These are phyloP conservation scores for Dasyprocta punctata DNA, from an alignment of 2,113 vertebrate genomes.

Conservation along the genomic window DNA sequence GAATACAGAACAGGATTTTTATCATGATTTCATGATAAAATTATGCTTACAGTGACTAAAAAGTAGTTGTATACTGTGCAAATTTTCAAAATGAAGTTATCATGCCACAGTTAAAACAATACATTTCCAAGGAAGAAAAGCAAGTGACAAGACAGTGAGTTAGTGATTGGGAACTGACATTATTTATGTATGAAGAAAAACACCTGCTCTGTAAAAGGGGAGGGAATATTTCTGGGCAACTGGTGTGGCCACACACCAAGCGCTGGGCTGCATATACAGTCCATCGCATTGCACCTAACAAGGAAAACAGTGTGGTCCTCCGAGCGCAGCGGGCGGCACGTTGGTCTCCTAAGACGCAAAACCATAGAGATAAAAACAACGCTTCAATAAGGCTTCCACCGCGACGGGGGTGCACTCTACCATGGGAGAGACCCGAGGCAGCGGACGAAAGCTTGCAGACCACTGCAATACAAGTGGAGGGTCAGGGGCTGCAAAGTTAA, in stretches of 20 bases:
- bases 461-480: neutral
- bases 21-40: slow-evolving; percentile 52
- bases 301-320: neutral
- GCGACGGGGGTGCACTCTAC: neutral
- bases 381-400: neutral
- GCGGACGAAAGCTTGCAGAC: neutral
- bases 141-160: neutral
- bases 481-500: neutral
- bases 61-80: neutral
- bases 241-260: neutral
- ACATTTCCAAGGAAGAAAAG: neutral
- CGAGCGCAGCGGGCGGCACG: no score
- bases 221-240: neutral
- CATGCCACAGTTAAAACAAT: slow-evolving; percentile 24
- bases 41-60: slow-evolving; percentile 45
- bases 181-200: neutral
- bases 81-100: slow-evolving; percentile 35
- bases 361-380: neutral
- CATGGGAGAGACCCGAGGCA: neutral
- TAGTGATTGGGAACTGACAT: neutral
- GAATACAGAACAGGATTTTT: slow-evolving; percentile 29
- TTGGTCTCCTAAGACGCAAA: no score
- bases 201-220: neutral
- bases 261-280: neutral
- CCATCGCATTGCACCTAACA: neutral